Evolutionary conservation across 2,888 invertebrate genomes (phyloP).

Genomic region (Troides helena): DNA sequence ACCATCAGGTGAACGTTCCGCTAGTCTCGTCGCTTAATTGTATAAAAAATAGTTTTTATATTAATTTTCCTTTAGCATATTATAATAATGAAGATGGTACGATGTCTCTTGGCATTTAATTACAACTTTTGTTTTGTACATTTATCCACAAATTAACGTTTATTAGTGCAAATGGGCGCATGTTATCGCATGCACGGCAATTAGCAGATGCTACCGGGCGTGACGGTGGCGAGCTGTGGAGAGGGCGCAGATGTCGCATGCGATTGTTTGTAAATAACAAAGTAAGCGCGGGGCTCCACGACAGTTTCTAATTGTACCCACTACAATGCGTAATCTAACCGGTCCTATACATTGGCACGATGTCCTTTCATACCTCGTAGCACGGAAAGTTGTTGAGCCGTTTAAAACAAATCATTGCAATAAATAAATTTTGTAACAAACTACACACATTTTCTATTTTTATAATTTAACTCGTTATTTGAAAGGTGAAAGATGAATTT

Average conservation of each 20-base stretch:
- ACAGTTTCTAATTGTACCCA: slow-evolving; percentile 78
- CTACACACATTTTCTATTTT: neutral
- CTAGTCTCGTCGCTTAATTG: too few species aligned
- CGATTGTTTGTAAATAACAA: slow-evolving; percentile 77
- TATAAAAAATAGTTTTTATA: too few species aligned
- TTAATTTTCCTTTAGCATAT: too few species aligned
- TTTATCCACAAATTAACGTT: neutral
- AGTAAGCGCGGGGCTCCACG: slow-evolving; percentile 63
- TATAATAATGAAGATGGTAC: too few species aligned
- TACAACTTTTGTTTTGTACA: too few species aligned
- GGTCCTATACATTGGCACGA: slow-evolving; percentile 71
- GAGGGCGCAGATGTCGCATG: slow-evolving; percentile 67
- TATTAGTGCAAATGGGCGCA: slow-evolving; percentile 23
- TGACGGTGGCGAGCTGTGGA: slow-evolving; percentile 32
- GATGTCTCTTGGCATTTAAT: too few species aligned
- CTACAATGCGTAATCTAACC: slow-evolving; percentile 78
- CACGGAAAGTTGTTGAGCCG: slow-evolving; percentile 41
- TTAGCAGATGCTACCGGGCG: slow-evolving; percentile 58
- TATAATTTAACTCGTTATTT: neutral
- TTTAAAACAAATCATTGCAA: neutral
- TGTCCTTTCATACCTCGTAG: slow-evolving; percentile 47
- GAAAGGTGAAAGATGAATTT: too few species aligned
- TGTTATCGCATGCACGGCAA: slow-evolving; percentile 52
- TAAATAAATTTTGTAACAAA: neutral
- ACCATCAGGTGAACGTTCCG: too few species aligned